phyloP scores from a whole-genome alignment of 1,140 invertebrate genomes.

The Charaxes varanes region DNA sequence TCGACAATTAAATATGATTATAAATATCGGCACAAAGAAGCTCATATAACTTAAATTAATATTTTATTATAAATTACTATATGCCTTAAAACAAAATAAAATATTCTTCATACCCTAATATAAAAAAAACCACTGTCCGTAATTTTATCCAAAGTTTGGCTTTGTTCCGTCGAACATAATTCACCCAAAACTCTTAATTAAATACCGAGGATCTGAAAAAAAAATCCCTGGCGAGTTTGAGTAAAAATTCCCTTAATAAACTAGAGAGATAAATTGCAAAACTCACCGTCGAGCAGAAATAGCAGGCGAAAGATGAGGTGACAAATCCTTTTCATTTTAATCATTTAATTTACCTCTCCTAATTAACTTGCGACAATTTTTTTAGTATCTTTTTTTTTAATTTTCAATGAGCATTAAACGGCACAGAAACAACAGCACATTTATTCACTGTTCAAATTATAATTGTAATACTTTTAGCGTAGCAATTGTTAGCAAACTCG shows the following conservation, averaged over 20 bases:
- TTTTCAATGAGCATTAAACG: constrained; percentile 13
- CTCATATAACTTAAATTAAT: too few species aligned
- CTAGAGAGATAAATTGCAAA: constrained; percentile 17
- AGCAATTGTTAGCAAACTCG: constrained; percentile 9
- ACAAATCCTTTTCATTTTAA: constrained; percentile 64
- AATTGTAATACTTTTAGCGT: constrained; percentile 2
- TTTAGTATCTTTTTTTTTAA: constrained; percentile 10
- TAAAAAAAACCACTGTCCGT: too few species aligned
- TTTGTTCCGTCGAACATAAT: too few species aligned
- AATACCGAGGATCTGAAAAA: constrained; percentile 9
- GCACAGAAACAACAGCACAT: constrained; percentile 14
- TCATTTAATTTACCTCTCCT: constrained; percentile 35
- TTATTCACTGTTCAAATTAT: constrained; percentile 6
- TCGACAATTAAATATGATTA: too few species aligned
- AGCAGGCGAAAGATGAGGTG: constrained; percentile 60
- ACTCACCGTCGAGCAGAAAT: constrained; percentile 58
- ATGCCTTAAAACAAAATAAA: too few species aligned
- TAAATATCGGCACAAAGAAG: too few species aligned
- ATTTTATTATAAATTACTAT: too few species aligned
- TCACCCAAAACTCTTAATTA: constrained; percentile 16
- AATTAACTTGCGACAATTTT: constrained; percentile 15
- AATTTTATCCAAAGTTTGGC: too few species aligned
- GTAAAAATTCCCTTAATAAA: constrained; percentile 9
- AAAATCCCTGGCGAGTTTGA: constrained; percentile 10
- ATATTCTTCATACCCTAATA: too few species aligned